Conservation (phyloP, 2,888 invertebrate genomes). For the Bruchidius siliquastri region DNA sequence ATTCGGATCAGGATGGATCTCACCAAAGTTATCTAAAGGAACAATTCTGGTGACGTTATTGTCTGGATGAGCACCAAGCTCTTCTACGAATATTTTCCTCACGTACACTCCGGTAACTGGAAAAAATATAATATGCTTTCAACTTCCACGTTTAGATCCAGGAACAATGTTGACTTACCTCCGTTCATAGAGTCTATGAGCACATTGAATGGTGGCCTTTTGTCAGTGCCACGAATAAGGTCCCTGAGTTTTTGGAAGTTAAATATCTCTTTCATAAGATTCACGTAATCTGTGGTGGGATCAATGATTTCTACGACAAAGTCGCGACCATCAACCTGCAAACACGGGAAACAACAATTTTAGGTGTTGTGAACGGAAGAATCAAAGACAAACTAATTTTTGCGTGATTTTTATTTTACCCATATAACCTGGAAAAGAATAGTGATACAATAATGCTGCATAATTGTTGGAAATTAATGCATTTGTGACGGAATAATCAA, state of each 20-base stretch:
- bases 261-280: slow-evolving; percentile 93
- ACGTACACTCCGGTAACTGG: slow-evolving; percentile 96
- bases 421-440: too few species aligned
- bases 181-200: slow-evolving; percentile 94
- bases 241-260: slow-evolving; percentile 78
- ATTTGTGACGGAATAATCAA: too few species aligned
- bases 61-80: slow-evolving; percentile 69
- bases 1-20: slow-evolving; percentile 96
- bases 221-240: slow-evolving; percentile 65
- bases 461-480: too few species aligned
- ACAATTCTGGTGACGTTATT: slow-evolving; percentile 67
- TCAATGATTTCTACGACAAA: slow-evolving; percentile 89
- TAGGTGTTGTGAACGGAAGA: neutral
- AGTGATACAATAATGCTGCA: too few species aligned
- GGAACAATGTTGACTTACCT: slow-evolving; percentile 61
- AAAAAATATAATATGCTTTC: slow-evolving; percentile 3
- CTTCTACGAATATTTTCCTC: slow-evolving; percentile 77
- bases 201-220: slow-evolving; percentile 68
- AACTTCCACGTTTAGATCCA: neutral
- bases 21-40: slow-evolving; percentile 93
- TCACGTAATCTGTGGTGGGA: slow-evolving; percentile 81
- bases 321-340: slow-evolving; percentile 62
- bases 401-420: too few species aligned
- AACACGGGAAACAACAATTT: slow-evolving; percentile 24
- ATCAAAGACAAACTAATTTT: neutral